Evolutionary conservation across 1,140 invertebrate species (phyloP).

Genomic region (Lordiphosa collinella): DNA sequence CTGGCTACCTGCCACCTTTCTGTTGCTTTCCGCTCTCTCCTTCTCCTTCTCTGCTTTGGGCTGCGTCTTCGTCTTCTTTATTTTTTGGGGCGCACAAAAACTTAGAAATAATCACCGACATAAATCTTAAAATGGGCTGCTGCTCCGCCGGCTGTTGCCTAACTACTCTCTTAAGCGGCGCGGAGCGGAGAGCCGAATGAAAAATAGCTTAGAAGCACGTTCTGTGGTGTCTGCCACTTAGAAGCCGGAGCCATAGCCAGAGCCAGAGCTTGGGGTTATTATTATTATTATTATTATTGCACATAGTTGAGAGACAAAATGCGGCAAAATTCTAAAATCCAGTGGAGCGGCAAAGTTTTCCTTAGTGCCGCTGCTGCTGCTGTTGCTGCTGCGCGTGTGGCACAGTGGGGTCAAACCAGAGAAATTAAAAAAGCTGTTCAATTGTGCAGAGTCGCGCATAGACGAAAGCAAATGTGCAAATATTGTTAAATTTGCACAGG

Average conservation of each 20-base stretch:
- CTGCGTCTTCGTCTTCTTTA: slow-evolving; percentile 7
- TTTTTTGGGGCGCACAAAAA: slow-evolving; percentile 63
- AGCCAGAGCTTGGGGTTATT: neutral
- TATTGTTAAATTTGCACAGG: too few species aligned
- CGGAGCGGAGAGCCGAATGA: slow-evolving; percentile 55
- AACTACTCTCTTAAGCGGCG: slow-evolving; percentile 57
- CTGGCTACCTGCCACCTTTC: neutral
- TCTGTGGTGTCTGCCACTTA: slow-evolving; percentile 66
- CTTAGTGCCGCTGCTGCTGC: slow-evolving; percentile 41
- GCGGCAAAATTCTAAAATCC: slow-evolving; percentile 60
- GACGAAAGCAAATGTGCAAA: neutral
- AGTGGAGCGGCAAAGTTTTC: slow-evolving; percentile 50
- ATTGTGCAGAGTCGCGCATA: slow-evolving; percentile 30
- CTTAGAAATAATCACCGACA: slow-evolving; percentile 79
- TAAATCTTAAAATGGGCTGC: slow-evolving; percentile 76
- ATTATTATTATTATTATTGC: slow-evolving; percentile 46
- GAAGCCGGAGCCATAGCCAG: neutral
- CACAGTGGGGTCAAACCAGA: too few species aligned
- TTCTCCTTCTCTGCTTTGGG: neutral
- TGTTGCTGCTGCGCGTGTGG: slow-evolving; percentile 30
- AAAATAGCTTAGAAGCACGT: slow-evolving; percentile 77
- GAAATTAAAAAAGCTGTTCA: too few species aligned
- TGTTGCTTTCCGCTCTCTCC: neutral
- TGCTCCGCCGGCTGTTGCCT: slow-evolving; percentile 23
- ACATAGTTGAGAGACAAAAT: slow-evolving; percentile 63